phyloP scores from a whole-genome alignment of 1,140 invertebrate species.

The Drosophila orena region DNA sequence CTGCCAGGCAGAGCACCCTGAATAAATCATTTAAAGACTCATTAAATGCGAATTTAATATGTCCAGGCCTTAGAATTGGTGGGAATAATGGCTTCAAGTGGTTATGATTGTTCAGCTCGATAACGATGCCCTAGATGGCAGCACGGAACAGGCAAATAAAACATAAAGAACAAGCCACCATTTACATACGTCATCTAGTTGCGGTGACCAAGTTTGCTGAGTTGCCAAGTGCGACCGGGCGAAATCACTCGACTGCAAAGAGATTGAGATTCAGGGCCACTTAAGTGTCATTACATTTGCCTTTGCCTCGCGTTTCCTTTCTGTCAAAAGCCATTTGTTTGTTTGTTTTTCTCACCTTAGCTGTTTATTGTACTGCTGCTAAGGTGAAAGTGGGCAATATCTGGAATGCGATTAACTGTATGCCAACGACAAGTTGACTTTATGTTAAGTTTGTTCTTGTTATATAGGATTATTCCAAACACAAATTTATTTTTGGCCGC shows the following conservation, averaged over 20 bases:
- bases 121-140: slow-evolving; percentile 31
- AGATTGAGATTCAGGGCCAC: slow-evolving; percentile 73
- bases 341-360: slow-evolving; percentile 27
- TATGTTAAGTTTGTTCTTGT: slow-evolving; percentile 19
- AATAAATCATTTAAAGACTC: slow-evolving; percentile 13
- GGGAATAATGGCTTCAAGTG: slow-evolving; percentile 28
- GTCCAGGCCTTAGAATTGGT: slow-evolving; percentile 15
- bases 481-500: slow-evolving; percentile 19
- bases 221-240: slow-evolving; percentile 34
- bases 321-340: slow-evolving; percentile 44
- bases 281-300: slow-evolving; percentile 62
- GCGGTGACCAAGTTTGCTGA: slow-evolving; percentile 27
- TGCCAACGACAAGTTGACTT: slow-evolving; percentile 15
- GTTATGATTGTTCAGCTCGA: slow-evolving; percentile 2
- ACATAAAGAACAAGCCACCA: slow-evolving; percentile 1
- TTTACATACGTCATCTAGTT: slow-evolving; percentile 39
- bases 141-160: slow-evolving; percentile 10
- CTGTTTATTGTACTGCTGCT: slow-evolving; percentile 32
- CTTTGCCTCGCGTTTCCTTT: slow-evolving; percentile 18
- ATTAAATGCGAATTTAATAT: slow-evolving; percentile 21
- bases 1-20: background rate
- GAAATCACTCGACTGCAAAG: slow-evolving; percentile 74
- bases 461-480: slow-evolving; percentile 33
- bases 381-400: slow-evolving; percentile 35
- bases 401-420: background rate